Conservation (phyloP, 2,113 vertebrate species). For the Lichenostomus cassidix region DNA sequence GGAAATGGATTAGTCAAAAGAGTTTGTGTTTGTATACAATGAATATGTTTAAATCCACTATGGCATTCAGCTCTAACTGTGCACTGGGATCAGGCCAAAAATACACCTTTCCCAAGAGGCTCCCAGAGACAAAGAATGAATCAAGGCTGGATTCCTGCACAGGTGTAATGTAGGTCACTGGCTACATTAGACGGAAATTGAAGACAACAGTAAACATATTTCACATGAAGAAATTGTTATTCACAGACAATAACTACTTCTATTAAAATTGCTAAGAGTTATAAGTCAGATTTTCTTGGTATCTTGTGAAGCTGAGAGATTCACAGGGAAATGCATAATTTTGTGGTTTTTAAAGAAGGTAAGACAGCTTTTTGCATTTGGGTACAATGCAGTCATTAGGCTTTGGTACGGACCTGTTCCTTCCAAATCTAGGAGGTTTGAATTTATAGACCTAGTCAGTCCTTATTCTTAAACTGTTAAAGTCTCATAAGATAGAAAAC, state of each 20-base stretch:
- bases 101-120: background rate
- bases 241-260: background rate
- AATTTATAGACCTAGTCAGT: background rate
- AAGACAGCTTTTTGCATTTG: background rate
- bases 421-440: background rate
- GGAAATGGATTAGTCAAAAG: background rate
- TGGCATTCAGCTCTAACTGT: background rate
- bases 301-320: background rate
- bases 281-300: background rate
- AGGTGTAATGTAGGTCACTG: constrained; percentile 1
- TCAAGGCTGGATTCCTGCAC: background rate
- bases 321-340: background rate
- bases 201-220: background rate
- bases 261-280: background rate
- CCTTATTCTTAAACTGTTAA: background rate
- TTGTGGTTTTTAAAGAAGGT: background rate
- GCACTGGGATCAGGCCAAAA: background rate
- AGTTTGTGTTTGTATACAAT: background rate
- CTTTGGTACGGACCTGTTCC: background rate
- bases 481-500: background rate
- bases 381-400: background rate
- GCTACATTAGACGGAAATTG: background rate
- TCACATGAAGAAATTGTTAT: background rate
- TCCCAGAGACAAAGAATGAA: background rate
- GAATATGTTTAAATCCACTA: background rate